A percentile compares a stretch with the other conserved stretches of the same genome.
phyloP scores from a whole-genome alignment of 2,797 vertebrate genomes.

The Pampus argenteus region DNA sequence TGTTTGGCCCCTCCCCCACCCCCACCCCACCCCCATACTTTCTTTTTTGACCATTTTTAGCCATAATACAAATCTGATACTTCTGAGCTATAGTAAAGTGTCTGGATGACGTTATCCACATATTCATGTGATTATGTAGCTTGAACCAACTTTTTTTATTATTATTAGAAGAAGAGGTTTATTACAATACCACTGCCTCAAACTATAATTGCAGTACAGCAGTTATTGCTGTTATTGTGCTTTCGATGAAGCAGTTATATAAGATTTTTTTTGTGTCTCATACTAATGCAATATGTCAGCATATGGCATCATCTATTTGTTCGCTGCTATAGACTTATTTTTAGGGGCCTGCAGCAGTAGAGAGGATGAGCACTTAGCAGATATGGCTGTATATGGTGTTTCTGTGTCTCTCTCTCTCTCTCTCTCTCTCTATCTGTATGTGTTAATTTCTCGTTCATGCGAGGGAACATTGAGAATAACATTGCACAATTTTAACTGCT shows the following conservation, averaged over 20 bases:
- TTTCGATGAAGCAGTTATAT: slow-evolving; percentile 36
- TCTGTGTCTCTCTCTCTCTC: background rate
- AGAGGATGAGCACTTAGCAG: slow-evolving; percentile 41
- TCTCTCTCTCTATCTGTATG: background rate
- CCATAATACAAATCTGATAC: background rate
- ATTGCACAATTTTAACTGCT: slow-evolving; percentile 36
- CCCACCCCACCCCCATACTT: too few species aligned
- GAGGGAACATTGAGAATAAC: slow-evolving; percentile 24
- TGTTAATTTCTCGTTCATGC: slow-evolving; percentile 37
- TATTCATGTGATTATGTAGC: slow-evolving; percentile 1
- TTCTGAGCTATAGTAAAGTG: background rate
- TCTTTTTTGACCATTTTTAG: slow-evolving; percentile 16
- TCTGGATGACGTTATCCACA: background rate
- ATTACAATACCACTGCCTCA: background rate
- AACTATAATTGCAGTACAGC: background rate
- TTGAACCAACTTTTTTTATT: background rate
- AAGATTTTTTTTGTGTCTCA: background rate
- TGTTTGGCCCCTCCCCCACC: too few species aligned
- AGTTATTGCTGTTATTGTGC: slow-evolving; percentile 12
- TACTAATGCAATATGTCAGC: slow-evolving; percentile 44
- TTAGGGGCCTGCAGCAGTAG: slow-evolving; percentile 28
- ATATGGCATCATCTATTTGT: slow-evolving; percentile 54
- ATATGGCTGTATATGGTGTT: slow-evolving; percentile 20
- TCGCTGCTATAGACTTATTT: slow-evolving; percentile 54
- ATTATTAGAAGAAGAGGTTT: background rate